Evolutionary conservation across 2,888 invertebrate species (phyloP).

Genomic region (Agriopis aurantiaria): DNA sequence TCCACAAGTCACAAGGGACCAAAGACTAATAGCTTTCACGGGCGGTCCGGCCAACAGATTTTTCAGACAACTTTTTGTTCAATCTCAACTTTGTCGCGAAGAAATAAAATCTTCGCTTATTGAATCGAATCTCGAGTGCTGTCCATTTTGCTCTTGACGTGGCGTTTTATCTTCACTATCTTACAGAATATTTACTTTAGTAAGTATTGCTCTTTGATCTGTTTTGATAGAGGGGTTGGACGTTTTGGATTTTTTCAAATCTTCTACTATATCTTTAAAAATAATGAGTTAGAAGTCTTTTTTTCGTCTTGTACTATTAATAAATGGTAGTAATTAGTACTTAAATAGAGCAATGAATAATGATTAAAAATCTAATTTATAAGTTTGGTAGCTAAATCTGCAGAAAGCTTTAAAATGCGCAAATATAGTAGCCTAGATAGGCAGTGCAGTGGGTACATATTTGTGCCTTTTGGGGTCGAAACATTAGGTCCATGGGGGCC

Average conservation of each 20-base stretch:
- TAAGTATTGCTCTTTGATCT: slow-evolving; percentile 53
- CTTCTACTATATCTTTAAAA: neutral
- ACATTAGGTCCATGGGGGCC: too few species aligned
- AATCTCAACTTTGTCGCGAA: slow-evolving; percentile 60
- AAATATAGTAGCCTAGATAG: too few species aligned
- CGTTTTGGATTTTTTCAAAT: slow-evolving; percentile 14
- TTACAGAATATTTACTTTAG: slow-evolving; percentile 52
- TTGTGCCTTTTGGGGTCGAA: too few species aligned
- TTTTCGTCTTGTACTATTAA: too few species aligned
- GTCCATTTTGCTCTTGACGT: slow-evolving; percentile 74
- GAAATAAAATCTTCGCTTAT: slow-evolving; percentile 56
- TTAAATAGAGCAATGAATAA: too few species aligned
- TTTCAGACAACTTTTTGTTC: slow-evolving; percentile 44
- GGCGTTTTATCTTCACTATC: slow-evolving; percentile 59
- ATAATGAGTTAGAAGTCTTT: too few species aligned
- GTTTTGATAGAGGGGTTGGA: slow-evolving; percentile 15
- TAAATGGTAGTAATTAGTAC: too few species aligned
- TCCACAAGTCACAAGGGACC: slow-evolving; percentile 60
- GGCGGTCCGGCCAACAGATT: slow-evolving; percentile 53
- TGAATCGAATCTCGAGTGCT: slow-evolving; percentile 51
- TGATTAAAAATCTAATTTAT: too few species aligned
- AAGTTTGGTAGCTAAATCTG: too few species aligned
- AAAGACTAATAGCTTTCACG: slow-evolving; percentile 68
- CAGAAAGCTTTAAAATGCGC: too few species aligned
- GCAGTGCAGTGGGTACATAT: too few species aligned